Conservation (phyloP, 1,140 invertebrate species). For the Scaptomyza hsui region DNA sequence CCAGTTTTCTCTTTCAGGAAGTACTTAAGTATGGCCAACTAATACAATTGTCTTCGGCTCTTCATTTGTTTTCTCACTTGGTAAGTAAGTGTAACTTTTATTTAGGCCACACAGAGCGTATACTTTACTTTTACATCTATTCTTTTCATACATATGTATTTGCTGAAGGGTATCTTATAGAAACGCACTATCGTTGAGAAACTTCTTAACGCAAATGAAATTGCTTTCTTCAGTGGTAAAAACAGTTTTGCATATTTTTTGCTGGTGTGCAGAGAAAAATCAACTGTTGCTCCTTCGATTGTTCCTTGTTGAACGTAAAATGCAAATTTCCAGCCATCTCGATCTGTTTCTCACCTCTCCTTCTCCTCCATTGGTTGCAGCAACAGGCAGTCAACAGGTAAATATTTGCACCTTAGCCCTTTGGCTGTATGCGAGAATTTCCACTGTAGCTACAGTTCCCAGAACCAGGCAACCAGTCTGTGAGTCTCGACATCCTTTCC, state of each 20-base stretch:
- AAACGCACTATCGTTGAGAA: neutral
- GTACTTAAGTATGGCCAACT: neutral
- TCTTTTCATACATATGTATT: neutral
- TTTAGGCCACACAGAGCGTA: too few relatives aligned
- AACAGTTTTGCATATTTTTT: slow-evolving; percentile 22
- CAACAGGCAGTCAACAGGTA: slow-evolving; percentile 54
- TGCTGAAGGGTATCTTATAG: neutral
- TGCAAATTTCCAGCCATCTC: slow-evolving; percentile 19
- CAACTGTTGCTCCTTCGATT: slow-evolving; percentile 20
- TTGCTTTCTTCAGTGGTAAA: slow-evolving; percentile 21
- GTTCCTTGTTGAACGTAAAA: neutral
- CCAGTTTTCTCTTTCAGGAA: neutral
- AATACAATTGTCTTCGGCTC: neutral
- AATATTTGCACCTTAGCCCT: slow-evolving; percentile 18
- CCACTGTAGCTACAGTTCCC: slow-evolving; percentile 3
- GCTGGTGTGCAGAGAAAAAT: neutral
- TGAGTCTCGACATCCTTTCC: slow-evolving; percentile 3
- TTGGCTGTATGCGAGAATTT: slow-evolving; percentile 7
- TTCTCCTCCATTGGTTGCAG: slow-evolving; percentile 30
- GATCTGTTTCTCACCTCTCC: slow-evolving; percentile 25
- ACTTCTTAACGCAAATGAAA: slow-evolving; percentile 17
- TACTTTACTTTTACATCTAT: too few relatives aligned
- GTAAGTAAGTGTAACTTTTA: neutral
- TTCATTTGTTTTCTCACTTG: too few relatives aligned
- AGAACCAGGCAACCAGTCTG: slow-evolving; percentile 31